phyloP scores from a whole-genome alignment of 2,797 vertebrate species.

The Tiaroga cobitis region DNA sequence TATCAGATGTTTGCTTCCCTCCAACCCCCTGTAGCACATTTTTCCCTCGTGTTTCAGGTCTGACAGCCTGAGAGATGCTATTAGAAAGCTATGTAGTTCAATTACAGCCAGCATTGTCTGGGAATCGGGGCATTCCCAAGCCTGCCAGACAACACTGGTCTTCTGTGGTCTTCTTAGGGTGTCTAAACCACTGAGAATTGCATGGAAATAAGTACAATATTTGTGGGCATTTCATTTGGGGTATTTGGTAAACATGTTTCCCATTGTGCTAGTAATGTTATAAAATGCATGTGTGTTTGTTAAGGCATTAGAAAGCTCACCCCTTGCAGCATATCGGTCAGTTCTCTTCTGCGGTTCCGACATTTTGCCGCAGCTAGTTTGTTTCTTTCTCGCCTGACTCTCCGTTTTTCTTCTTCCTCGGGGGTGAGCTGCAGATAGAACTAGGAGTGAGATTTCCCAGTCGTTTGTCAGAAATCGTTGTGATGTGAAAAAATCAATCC shows the following conservation, averaged over 20 bases:
- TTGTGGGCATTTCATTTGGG: not conserved
- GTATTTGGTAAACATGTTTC: not conserved
- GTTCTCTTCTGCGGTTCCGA: slow-evolving; percentile 94
- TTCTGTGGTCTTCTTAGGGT: slow-evolving; percentile 73
- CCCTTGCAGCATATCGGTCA: slow-evolving; percentile 97
- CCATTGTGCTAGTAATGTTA: not conserved
- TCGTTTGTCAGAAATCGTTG: not conserved
- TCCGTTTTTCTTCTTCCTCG: slow-evolving; percentile 97
- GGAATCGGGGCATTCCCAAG: slow-evolving; percentile 56
- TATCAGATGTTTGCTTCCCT: slow-evolving; percentile 50
- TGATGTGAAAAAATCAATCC: not conserved
- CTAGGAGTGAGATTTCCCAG: slow-evolving; percentile 23
- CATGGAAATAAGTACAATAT: not conserved
- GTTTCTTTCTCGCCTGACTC: slow-evolving; percentile 97
- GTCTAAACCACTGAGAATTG: slow-evolving; percentile 48
- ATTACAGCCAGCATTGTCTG: slow-evolving; percentile 75
- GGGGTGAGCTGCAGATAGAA: slow-evolving; percentile 86
- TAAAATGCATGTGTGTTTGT: not conserved
- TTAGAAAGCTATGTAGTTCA: slow-evolving; percentile 79
- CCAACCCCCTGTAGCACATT: slow-evolving; percentile 71
- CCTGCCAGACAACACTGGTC: slow-evolving; percentile 70
- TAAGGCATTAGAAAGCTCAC: slow-evolving; percentile 77
- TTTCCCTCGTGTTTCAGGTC: slow-evolving; percentile 68
- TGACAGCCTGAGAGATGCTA: slow-evolving; percentile 76
- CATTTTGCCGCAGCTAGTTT: slow-evolving; percentile 98